Conservation (phyloP, 1,140 invertebrate genomes). For the Hyles vespertilio region DNA sequence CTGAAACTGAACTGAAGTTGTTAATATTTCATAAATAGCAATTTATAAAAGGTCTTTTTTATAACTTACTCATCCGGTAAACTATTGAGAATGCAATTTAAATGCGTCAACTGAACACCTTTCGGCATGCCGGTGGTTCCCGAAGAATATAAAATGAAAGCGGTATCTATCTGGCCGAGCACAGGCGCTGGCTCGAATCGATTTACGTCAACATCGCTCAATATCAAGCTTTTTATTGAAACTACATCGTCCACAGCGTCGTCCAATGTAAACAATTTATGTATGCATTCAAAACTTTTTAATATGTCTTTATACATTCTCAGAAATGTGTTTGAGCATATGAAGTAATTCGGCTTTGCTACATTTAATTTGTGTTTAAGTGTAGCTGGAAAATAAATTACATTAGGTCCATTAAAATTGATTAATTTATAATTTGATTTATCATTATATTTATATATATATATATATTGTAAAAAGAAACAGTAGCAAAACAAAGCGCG, state of each 20-base stretch:
- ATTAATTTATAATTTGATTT: too few relatives aligned
- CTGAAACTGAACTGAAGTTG: conserved; percentile 22
- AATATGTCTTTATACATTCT: conserved; percentile 40
- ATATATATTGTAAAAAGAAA: too few relatives aligned
- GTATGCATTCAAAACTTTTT: conserved; percentile 34
- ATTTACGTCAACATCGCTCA: conserved; percentile 33
- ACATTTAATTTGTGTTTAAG: conserved; percentile 44
- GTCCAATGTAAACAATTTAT: conserved; percentile 39
- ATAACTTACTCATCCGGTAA: conserved; percentile 45
- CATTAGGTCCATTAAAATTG: too few relatives aligned
- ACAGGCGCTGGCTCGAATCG: conserved; percentile 43
- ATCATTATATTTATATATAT: too few relatives aligned
- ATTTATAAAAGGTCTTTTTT: background rate
- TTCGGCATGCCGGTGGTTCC: conserved; percentile 88
- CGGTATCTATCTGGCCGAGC: conserved; percentile 43
- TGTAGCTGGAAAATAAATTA: conserved; percentile 33
- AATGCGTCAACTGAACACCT: conserved; percentile 83
- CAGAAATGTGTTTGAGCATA: conserved; percentile 45
- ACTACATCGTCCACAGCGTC: conserved; percentile 20
- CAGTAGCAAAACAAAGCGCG: too few relatives aligned
- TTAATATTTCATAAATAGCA: too few relatives aligned
- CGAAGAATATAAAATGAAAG: conserved; percentile 73
- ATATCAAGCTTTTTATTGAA: conserved; percentile 31
- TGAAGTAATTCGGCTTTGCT: conserved; percentile 48
- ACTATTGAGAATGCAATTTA: conserved; percentile 77